Conservation (phyloP, 2,113 vertebrate species). For the Ameiurus melas region DNA sequence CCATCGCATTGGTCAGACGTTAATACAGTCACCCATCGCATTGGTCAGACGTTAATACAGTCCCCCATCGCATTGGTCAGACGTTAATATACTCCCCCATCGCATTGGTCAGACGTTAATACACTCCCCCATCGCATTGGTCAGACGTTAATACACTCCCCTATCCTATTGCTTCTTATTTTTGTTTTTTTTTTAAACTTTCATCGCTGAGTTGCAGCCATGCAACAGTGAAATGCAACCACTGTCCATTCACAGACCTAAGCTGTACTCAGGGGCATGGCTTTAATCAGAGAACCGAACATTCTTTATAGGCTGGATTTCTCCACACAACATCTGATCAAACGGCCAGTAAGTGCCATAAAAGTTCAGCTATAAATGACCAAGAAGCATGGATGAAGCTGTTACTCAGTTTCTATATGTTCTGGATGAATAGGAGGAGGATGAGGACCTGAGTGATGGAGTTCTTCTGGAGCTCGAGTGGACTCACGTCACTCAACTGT, state of each 20-base stretch:
- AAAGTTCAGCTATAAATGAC: neutral
- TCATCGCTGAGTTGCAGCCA: neutral
- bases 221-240: neutral
- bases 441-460: slow-evolving; percentile 67
- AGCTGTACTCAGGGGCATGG: neutral
- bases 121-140: no score
- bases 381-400: neutral
- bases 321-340: neutral
- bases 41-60: no score
- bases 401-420: neutral
- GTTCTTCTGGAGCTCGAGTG: slow-evolving; percentile 63
- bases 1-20: no score
- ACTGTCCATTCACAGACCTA: neutral
- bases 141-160: neutral
- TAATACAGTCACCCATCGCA: no score
- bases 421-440: slow-evolving; percentile 21
- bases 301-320: neutral
- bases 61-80: no score
- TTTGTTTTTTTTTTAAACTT: no score
- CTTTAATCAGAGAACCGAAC: neutral
- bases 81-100: no score
- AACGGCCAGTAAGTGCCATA: neutral
- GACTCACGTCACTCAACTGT: slow-evolving; percentile 76
- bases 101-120: no score
- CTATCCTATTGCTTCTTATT: neutral